phyloP scores from a whole-genome alignment of 92 coral and sea anemone species.

The Montipora capitata region DNA sequence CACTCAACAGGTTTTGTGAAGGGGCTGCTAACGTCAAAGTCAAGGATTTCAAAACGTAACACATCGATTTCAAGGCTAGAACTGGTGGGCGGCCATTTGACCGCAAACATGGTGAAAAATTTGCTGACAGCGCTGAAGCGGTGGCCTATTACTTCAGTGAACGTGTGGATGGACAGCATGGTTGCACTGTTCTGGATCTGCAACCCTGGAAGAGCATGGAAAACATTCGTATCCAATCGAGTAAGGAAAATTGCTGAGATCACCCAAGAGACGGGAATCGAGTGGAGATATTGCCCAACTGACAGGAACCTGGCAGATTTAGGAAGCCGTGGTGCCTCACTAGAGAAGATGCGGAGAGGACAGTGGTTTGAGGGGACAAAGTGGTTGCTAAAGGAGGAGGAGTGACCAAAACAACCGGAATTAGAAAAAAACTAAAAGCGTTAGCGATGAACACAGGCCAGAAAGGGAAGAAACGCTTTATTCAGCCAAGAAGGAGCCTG shows the following conservation, averaged over 20 bases:
- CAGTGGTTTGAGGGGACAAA: constrained; percentile 71
- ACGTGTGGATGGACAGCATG: no score
- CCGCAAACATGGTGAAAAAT: constrained; percentile 66
- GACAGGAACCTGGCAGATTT: no score
- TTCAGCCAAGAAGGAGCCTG: constrained; percentile 1
- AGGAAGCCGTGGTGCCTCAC: no score
- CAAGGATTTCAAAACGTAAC: constrained; percentile 69
- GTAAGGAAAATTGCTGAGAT: no score
- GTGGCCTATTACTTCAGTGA: constrained; percentile 20
- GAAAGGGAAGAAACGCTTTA: constrained; percentile 30
- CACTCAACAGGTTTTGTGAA: constrained; percentile 47
- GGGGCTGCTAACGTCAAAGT: constrained; percentile 38
- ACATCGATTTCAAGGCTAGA: constrained; percentile 68
- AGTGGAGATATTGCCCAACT: no score
- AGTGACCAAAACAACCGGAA: constrained; percentile 79
- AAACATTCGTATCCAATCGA: neutral
- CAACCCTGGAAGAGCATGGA: constrained; percentile 47
- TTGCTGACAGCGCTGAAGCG: constrained; percentile 38
- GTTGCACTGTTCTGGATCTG: constrained; percentile 30
- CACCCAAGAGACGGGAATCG: no score
- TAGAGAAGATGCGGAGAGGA: no score
- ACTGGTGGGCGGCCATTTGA: constrained; percentile 6
- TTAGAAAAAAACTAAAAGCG: constrained; percentile 39
- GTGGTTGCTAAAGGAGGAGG: constrained; percentile 63
- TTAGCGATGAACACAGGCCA: constrained; percentile 42